Evolutionary conservation across 2,113 vertebrate genomes (phyloP), one percentile per base, ranked within the genome.

Genomic region (Rostratula benghalensis): DNA sequence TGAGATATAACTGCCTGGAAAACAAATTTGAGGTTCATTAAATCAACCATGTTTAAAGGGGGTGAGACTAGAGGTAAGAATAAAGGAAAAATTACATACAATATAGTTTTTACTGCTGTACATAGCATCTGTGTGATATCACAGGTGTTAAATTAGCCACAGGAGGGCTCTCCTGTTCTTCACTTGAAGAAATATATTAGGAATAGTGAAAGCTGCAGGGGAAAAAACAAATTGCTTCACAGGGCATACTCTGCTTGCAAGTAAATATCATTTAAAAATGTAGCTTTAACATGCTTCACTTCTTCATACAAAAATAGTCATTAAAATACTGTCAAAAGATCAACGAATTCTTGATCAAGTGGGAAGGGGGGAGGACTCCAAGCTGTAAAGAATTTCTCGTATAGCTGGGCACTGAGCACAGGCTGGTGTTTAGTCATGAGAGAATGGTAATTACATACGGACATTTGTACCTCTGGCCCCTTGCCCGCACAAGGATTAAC

Each of bases 141-240:
- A 84, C 30, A 82, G 88, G 79, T 39, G 61, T 79, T 89, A 87
- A 84, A 94, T 84, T 96, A 95, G 80, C 96, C 94, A 97, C 90
- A 96, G 25, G 96, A 93, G 95, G 96, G 96, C 96, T 93, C 96
- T 92, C 94, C 94, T 81, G 96, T 84, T 91, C 94, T 92, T 94
- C 63, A 39, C 53, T 95, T 90, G 74, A 75, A 89, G 57, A 89
- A 89, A 65, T 64, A 14, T 7, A 17, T 65, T 64, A 25, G 64
- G 53, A 82, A 13, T 35, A 6, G 24, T 43, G 77, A 87, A 83
- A 90, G 35, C 45, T 93, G 48, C 11, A 43, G 33, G 51, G 24
- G 0, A 11, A 43, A 57, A 39, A 63, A 5, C 11, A 75, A 25
- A 83, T 84, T 51, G 20, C 39, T 90, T 94, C 83, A 71, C 59